Evolutionary conservation across 2,113 vertebrate genomes (phyloP).

Genomic region (Tricholaema leucomelas): DNA sequence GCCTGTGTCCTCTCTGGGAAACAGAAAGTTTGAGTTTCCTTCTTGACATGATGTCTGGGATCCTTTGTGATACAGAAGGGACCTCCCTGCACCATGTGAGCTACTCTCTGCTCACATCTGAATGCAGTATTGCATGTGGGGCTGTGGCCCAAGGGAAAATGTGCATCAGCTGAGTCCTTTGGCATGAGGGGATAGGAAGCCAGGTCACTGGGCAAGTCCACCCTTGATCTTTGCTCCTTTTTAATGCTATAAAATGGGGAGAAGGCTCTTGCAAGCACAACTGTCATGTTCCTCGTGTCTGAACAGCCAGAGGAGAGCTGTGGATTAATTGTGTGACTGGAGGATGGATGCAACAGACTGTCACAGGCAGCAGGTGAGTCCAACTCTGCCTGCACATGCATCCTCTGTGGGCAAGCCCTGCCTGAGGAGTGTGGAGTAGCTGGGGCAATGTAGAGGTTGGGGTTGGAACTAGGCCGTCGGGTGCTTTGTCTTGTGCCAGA

Average conservation of each 20-base stretch:
- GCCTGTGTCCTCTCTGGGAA: neutral
- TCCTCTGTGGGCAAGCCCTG: neutral
- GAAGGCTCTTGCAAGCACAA: neutral
- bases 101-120: neutral
- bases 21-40: neutral
- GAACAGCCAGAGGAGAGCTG: neutral
- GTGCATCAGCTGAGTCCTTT: neutral
- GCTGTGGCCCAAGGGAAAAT: neutral
- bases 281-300: neutral
- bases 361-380: neutral
- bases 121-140: neutral
- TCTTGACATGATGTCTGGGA: neutral
- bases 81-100: neutral
- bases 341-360: neutral
- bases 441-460: neutral
- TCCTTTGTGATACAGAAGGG: neutral
- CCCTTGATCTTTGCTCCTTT: neutral
- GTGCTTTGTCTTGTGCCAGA: neutral
- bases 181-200: neutral
- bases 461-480: neutral
- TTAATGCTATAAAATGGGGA: neutral
- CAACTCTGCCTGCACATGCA: neutral
- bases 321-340: neutral
- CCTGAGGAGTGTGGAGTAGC: rapidly evolving
- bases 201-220: neutral